Conservation (phyloP, 1,140 invertebrate genomes). For the Eurosta solidaginis region DNA sequence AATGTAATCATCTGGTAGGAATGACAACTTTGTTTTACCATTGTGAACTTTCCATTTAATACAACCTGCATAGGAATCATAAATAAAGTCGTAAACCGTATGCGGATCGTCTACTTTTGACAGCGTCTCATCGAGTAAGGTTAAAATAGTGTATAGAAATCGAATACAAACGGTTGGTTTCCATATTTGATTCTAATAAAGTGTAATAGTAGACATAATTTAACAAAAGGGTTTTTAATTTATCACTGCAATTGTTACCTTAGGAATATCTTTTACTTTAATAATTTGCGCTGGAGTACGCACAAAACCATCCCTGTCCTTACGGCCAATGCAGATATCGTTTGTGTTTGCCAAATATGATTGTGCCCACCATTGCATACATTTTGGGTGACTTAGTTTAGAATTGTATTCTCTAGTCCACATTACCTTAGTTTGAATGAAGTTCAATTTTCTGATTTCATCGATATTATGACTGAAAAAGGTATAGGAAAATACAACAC, state of each 20-base stretch:
- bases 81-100: background rate
- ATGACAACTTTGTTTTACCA: background rate
- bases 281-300: background rate
- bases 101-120: background rate
- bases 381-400: background rate
- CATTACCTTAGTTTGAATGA: too few relatives aligned
- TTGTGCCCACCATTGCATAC: background rate
- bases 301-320: background rate
- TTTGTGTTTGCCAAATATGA: background rate
- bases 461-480: too few relatives aligned
- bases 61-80: background rate
- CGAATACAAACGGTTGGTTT: background rate
- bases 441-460: too few relatives aligned
- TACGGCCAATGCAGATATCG: background rate
- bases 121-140: background rate
- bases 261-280: background rate
- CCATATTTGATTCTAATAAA: background rate
- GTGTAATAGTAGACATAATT: background rate
- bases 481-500: too few relatives aligned
- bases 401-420: too few relatives aligned
- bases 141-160: background rate
- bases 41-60: background rate
- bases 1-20: background rate
- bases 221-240: background rate
- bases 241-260: background rate